Evolutionary conservation across 2,797 vertebrate species (phyloP).

Genomic region (Myotis vivesi): DNA sequence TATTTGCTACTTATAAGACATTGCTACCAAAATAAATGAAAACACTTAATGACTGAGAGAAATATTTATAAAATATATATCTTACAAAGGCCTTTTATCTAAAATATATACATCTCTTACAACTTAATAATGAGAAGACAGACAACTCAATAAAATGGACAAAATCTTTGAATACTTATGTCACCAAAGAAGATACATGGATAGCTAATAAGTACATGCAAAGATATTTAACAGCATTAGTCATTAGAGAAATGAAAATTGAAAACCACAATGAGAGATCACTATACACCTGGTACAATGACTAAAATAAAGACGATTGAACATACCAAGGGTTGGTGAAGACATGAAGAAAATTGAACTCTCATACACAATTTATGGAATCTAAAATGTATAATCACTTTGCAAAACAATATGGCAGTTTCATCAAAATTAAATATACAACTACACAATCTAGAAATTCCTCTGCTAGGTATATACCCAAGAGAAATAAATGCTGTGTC

Average conservation of each 20-base stretch:
- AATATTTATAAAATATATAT: background rate
- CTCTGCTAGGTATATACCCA: background rate
- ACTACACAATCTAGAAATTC: background rate
- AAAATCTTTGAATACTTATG: background rate
- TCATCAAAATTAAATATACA: background rate
- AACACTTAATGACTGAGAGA: background rate
- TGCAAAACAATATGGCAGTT: background rate
- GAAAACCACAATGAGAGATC: background rate
- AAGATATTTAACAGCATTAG: background rate
- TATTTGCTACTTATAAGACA: background rate
- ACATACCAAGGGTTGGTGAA: background rate
- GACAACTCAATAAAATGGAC: background rate
- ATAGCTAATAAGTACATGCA: background rate
- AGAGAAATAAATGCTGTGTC: background rate
- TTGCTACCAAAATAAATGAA: background rate
- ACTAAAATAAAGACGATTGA: background rate
- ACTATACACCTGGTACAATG: background rate
- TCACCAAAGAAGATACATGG: background rate
- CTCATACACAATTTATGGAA: background rate
- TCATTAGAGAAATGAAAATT: background rate
- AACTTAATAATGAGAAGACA: background rate
- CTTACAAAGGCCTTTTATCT: background rate
- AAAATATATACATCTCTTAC: background rate
- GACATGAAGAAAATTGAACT: background rate
- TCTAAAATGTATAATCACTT: background rate